Evolutionary conservation across 2,888 invertebrate species (phyloP).

Genomic region (Chydorus sphaericus): DNA sequence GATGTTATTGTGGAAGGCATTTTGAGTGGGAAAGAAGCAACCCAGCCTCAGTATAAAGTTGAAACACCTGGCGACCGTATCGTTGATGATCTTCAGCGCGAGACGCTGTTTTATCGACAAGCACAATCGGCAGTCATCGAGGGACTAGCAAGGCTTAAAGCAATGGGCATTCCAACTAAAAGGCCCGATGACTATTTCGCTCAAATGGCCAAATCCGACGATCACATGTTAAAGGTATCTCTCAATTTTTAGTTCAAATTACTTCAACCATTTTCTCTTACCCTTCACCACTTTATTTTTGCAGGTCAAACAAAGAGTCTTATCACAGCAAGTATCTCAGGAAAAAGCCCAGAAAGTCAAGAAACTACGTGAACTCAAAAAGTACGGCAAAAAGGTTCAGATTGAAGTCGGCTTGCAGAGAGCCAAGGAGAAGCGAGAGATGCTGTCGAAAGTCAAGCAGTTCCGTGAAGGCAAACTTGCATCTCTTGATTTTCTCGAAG

Average conservation of each 20-base stretch:
- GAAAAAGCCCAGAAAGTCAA: constrained; percentile 79
- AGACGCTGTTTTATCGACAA: constrained; percentile 72
- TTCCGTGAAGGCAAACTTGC: constrained; percentile 70
- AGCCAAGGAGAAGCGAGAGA: constrained; percentile 77
- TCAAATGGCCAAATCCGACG: constrained; percentile 95
- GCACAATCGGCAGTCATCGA: constrained; percentile 74
- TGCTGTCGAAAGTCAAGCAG: constrained; percentile 84
- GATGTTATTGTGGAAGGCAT: constrained; percentile 11
- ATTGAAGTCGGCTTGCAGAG: constrained; percentile 68
- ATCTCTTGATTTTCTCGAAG: constrained; percentile 65
- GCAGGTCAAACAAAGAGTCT: constrained; percentile 56
- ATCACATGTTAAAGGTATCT: constrained; percentile 80
- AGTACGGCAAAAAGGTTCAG: constrained; percentile 81
- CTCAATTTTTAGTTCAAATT: neutral
- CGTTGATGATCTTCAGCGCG: constrained; percentile 73
- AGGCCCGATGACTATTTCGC: constrained; percentile 95
- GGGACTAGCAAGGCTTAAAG: constrained; percentile 60
- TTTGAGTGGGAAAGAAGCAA: neutral
- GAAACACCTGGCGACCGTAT: constrained; percentile 7
- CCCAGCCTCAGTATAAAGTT: neutral
- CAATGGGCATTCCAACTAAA: constrained; percentile 57
- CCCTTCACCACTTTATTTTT: neutral
- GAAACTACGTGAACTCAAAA: constrained; percentile 75
- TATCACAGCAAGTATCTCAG: constrained; percentile 68
- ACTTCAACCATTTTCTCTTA: neutral